Conservation (phyloP, 2,797 vertebrate genomes). For the Phoebastria nigripes region DNA sequence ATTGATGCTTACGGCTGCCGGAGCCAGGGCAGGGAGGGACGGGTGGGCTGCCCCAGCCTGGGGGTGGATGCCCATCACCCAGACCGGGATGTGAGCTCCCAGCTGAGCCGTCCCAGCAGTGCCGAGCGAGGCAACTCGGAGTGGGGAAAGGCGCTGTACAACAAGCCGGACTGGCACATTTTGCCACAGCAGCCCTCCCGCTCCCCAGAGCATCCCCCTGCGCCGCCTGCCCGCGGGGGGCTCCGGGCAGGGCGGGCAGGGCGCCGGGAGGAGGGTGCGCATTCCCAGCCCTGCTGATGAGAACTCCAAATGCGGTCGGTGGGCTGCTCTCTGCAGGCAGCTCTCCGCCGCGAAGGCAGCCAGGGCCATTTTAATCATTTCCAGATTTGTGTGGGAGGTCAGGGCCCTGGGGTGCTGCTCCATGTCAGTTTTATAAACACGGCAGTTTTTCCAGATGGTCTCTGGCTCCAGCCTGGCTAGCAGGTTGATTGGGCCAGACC, state of each 20-base stretch:
- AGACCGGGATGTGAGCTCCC: rapidly evolving
- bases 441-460: slow-evolving; percentile 98
- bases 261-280: background rate
- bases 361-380: slow-evolving; percentile 90
- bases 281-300: slow-evolving; percentile 69
- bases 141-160: rapidly evolving
- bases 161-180: rapidly evolving
- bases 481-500: slow-evolving; percentile 94
- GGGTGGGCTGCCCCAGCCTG: background rate
- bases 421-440: slow-evolving; percentile 99
- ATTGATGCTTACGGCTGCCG: rapidly evolving
- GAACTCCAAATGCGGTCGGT: slow-evolving; percentile 73
- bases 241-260: background rate
- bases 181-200: background rate
- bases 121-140: background rate
- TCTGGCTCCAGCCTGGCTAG: slow-evolving; percentile 99
- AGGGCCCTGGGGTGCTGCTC: slow-evolving; percentile 94
- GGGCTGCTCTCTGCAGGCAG: slow-evolving; percentile 68
- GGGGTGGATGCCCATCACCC: background rate
- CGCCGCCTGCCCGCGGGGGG: rapidly evolving
- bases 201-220: background rate
- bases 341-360: slow-evolving; percentile 57
- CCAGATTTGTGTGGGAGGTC: slow-evolving; percentile 99
- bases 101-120: no score
- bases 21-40: background rate